Evolutionary conservation across 2,888 invertebrate genomes (phyloP), one percentile per base, ranked within the genome.

Genomic region (Drosophila helvetica): DNA sequence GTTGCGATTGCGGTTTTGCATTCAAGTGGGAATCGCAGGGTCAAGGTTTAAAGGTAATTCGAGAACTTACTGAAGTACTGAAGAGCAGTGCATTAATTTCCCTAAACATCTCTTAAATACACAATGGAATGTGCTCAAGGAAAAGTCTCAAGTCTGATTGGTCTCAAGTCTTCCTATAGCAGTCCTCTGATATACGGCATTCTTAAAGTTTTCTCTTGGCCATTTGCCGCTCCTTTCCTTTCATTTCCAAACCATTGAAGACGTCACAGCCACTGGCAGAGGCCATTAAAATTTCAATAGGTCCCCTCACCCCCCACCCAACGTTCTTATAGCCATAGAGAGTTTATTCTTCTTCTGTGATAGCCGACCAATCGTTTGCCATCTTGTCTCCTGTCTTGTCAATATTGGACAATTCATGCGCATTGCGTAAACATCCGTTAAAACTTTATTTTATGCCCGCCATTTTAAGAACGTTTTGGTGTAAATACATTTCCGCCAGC

Each of bases 361-460:
- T 25, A 43, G 3, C 54, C 54, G 59, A 74, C 78, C 86, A 85
- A 86, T 86, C 65, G 72, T 59, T 61, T 64, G 67, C 68, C 66
- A 65, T 74, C 80, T 82, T 86, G 86, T 85, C 82, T 82, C 57
- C 67, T 83, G 86, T 86, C 57, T 73, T 83, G 86, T 86, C 86
- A 84, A 83, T 86, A 83, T 83, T 86, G 78, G 80, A 87, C 85
- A 85, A 85, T 87, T 87, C 85, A 85, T 87, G 87, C 83, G 87
- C 83, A 78, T 71, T 87, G 83, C 80, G 86, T 85, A 87, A 85
- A 85, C 85, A 85, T 87, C 85, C 85, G 85, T 80, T 85, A 68
- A 86, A 84, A 82, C 80, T 86, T 86, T 86, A 86, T 87, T 87
- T 85, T 85, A 87, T 85, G 76, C 80, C 80, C 87, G 85, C 85